Evolutionary conservation across 2,888 invertebrate genomes (phyloP), one percentile per base, ranked within the genome.

Genomic region (Conchocele bisecta): DNA sequence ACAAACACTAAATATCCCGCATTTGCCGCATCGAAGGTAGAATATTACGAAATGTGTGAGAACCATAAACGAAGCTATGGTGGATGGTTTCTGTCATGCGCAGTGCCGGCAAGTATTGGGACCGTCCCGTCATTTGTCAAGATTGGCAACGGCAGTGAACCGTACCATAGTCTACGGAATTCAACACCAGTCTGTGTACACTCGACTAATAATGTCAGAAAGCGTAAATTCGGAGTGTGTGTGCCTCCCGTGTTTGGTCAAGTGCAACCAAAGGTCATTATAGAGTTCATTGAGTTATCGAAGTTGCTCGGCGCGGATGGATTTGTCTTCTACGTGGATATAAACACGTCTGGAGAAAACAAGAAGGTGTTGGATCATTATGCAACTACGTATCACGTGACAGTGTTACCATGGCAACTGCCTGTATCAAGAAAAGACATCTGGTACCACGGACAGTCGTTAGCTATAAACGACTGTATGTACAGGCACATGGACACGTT

Each of bases 371-470:
- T 88, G n/a, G 37, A 66, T 1, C 77, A 83, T 54, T 87, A 87
- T 70, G 53, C 59, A 31, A 54, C 59, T 5, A 50, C 41, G 28
- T 75, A 79, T n/a, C 51, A 81, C 9, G 78, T 81, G 0, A 84
- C 79, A 0, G 58, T 81, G 13, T 41, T 83, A 20, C 76, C 79
- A 0, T 89, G 88, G 88, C 29, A 56, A 3, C 60, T 88, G 15
- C 86, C 86, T 3, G 71, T 88, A 35, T 22, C 60, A 11, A 50
- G 39, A 15, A 50, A 68, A 2, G 29, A 46, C 0, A 75, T 86
- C 6, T 88, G 88, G 88, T 85, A 88, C 66, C 71, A 87, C 46
- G 89, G 88, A 5, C 88, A 88, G 59, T 83, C 84, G 15, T 56
- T 88, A 35, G 83, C 84, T 24, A 84, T 87, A 46, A 86, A 87